Conservation (phyloP, 2,888 invertebrate genomes). For the Drosophila quinaria region DNA sequence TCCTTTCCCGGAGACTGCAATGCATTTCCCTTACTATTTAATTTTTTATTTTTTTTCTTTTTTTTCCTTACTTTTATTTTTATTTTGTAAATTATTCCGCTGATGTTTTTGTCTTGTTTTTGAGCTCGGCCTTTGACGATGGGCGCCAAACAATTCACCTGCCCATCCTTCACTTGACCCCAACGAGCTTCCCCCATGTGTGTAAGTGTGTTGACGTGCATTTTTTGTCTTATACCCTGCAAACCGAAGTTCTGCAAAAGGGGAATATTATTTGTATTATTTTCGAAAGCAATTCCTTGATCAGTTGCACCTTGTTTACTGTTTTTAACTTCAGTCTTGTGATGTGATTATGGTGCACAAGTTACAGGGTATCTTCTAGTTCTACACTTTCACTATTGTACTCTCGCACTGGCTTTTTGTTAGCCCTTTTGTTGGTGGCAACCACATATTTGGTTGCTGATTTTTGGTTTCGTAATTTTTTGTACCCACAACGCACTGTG, state of each 20-base stretch:
- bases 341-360: neutral
- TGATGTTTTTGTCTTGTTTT: slow-evolving; percentile 21
- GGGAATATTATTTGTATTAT: neutral
- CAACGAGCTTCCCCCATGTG: neutral
- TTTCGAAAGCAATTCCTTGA: neutral
- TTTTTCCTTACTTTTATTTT: neutral
- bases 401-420: slow-evolving; percentile 52
- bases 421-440: slow-evolving; percentile 72
- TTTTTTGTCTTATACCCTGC: slow-evolving; percentile 30
- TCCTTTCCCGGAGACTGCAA: slow-evolving; percentile 12
- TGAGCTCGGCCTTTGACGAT: slow-evolving; percentile 34
- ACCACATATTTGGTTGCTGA: slow-evolving; percentile 84
- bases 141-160: slow-evolving; percentile 69
- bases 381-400: neutral
- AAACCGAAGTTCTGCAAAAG: neutral
- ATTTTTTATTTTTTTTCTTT: neutral
- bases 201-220: neutral
- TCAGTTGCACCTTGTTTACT: neutral
- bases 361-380: slow-evolving; percentile 26
- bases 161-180: slow-evolving; percentile 15
- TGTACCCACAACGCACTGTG: slow-evolving; percentile 65
- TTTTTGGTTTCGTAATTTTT: slow-evolving; percentile 84
- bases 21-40: slow-evolving; percentile 17
- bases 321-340: neutral
- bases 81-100: slow-evolving; percentile 7